These are phyloP conservation scores for Megastigmus dorsalis DNA, from an alignment of 2,888 invertebrate genomes.

Conservation along the genomic window DNA sequence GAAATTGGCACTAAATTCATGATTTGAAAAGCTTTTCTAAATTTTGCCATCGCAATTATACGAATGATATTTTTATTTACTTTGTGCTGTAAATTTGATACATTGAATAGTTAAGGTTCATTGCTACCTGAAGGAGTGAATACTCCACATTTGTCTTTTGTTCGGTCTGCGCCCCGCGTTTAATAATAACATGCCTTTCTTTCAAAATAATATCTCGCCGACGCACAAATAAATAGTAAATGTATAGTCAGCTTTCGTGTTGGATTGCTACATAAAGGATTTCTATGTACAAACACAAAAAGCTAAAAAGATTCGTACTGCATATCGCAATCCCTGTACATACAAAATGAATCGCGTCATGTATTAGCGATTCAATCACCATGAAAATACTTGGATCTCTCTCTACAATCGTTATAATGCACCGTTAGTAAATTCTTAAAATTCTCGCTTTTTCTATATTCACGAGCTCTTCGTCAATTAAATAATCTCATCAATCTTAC, in stretches of 20 bases:
- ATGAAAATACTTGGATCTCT: conserved; percentile 53
- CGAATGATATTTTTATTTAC: neutral
- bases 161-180: conserved; percentile 23
- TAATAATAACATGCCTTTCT: conserved; percentile 12
- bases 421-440: conserved; percentile 54
- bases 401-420: conserved; percentile 49
- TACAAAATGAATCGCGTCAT: conserved; percentile 45
- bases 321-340: conserved; percentile 40
- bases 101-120: neutral
- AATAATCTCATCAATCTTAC: conserved; percentile 50
- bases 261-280: conserved; percentile 37
- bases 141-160: conserved; percentile 1
- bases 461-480: conserved; percentile 20
- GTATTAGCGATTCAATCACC: conserved; percentile 34
- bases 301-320: conserved; percentile 46
- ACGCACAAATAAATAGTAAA: conserved; percentile 52
- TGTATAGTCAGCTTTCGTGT: conserved; percentile 35
- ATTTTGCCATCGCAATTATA: neutral
- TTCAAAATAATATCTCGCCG: conserved; percentile 18
- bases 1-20: conserved; percentile 47
- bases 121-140: neutral
- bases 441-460: conserved; percentile 41
- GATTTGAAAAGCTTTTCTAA: conserved; percentile 23
- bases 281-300: conserved; percentile 54
- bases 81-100: conserved; percentile 42